These are phyloP conservation scores for Sebastiscus albofasciatus DNA, from an alignment of 2,797 vertebrate genomes.

Conservation along the genomic window DNA sequence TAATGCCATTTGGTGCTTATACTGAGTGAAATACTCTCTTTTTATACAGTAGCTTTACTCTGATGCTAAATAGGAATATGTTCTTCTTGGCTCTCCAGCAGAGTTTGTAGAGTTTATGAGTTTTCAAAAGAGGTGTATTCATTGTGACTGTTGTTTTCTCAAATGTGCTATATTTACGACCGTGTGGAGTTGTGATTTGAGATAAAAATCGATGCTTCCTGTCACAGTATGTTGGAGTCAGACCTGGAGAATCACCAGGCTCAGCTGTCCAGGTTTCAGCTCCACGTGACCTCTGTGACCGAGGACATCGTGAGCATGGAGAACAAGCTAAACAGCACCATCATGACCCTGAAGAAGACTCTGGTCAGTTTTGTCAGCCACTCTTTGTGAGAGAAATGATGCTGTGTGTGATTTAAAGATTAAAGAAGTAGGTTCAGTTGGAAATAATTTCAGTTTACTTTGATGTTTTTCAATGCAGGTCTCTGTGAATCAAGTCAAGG, in stretches of 20 bases:
- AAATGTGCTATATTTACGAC: not conserved
- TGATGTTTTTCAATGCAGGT: constrained; percentile 17
- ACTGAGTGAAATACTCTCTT: not conserved
- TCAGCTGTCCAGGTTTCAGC: constrained; percentile 74
- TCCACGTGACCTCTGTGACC: constrained; percentile 64
- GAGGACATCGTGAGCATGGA: constrained; percentile 69
- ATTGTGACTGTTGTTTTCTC: not conserved
- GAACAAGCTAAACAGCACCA: constrained; percentile 56
- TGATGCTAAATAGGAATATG: not conserved
- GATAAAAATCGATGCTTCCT: not conserved
- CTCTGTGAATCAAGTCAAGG: constrained; percentile 51
- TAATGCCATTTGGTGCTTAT: not conserved
- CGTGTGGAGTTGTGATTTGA: not conserved
- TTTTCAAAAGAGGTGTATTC: not conserved
- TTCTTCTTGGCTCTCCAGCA: not conserved
- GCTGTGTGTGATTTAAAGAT: not conserved
- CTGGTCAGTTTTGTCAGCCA: constrained; percentile 33
- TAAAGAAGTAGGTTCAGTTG: not conserved
- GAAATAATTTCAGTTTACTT: not conserved
- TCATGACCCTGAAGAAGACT: constrained; percentile 58
- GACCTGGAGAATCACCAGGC: constrained; percentile 77
- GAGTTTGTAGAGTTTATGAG: not conserved
- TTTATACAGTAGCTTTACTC: not conserved
- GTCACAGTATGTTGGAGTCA: constrained; percentile 61
- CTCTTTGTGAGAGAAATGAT: not conserved